Conservation (phyloP, 2,797 vertebrate genomes). For the Coranthus polyacanthus region DNA sequence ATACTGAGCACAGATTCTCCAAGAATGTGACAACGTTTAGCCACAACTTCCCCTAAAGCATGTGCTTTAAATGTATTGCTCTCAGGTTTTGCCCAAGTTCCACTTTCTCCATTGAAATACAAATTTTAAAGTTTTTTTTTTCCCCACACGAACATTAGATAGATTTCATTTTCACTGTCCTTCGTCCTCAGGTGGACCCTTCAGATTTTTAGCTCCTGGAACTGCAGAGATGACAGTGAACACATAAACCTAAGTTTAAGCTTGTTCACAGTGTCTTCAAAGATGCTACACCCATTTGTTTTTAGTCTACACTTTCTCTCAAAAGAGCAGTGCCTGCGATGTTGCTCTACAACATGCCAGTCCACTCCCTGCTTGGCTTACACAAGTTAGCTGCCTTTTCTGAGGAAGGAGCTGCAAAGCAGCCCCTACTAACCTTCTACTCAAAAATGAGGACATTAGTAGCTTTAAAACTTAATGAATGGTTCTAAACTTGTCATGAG, state of each 20-base stretch:
- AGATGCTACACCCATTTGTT: not conserved
- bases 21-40: no score
- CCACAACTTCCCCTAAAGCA: no score
- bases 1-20: not conserved
- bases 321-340: not conserved
- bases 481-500: constrained; percentile 6
- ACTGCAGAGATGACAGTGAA: no score
- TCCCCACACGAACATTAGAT: no score
- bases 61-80: no score
- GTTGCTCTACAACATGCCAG: constrained; percentile 36
- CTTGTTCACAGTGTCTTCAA: constrained; percentile 1
- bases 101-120: no score
- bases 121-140: no score
- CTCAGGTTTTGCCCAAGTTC: no score
- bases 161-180: not conserved
- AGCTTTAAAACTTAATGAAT: not conserved
- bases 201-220: not conserved
- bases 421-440: not conserved
- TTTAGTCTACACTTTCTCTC: not conserved
- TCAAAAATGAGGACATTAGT: not conserved
- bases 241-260: not conserved
- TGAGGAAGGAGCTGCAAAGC: constrained; percentile 2
- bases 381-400: constrained; percentile 29
- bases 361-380: constrained; percentile 8
- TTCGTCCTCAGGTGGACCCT: not conserved